Percentiles rank a stretch among this genome's conserved stretches.
Conservation (phyloP, 2,797 vertebrate species). For the Manis javanica region DNA sequence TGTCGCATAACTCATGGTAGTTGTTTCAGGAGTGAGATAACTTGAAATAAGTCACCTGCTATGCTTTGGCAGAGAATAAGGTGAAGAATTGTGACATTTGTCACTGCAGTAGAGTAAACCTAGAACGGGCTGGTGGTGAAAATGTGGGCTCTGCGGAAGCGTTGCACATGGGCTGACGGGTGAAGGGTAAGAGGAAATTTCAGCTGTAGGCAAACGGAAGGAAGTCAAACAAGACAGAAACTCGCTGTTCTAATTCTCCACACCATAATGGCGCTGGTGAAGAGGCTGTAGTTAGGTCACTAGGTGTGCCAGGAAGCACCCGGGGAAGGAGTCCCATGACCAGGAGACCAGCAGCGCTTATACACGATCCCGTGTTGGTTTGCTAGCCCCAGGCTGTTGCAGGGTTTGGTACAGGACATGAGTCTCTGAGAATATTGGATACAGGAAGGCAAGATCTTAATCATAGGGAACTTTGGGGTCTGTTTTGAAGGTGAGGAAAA, state of each 20-base stretch:
- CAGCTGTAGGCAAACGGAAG: neutral
- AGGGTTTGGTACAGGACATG: neutral
- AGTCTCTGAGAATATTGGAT: neutral
- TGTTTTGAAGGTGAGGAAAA: neutral
- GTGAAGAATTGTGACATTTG: neutral
- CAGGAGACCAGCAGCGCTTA: neutral
- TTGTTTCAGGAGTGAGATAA: neutral
- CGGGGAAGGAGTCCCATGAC: fast-evolving
- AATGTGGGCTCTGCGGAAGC: neutral
- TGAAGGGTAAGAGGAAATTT: neutral
- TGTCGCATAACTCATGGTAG: neutral
- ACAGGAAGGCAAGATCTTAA: neutral
- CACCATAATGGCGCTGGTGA: neutral
- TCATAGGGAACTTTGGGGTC: neutral
- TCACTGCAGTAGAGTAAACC: neutral
- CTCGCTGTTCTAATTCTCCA: no score
- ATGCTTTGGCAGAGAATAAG: neutral
- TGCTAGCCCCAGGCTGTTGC: neutral
- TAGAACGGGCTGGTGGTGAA: neutral
- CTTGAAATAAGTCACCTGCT: neutral
- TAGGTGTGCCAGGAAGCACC: neutral
- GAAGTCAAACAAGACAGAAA: neutral
- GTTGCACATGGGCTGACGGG: neutral
- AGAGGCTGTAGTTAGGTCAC: neutral
- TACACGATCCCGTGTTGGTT: neutral